Conservation (phyloP, 2,888 invertebrate genomes). For the Melipona beecheii region DNA sequence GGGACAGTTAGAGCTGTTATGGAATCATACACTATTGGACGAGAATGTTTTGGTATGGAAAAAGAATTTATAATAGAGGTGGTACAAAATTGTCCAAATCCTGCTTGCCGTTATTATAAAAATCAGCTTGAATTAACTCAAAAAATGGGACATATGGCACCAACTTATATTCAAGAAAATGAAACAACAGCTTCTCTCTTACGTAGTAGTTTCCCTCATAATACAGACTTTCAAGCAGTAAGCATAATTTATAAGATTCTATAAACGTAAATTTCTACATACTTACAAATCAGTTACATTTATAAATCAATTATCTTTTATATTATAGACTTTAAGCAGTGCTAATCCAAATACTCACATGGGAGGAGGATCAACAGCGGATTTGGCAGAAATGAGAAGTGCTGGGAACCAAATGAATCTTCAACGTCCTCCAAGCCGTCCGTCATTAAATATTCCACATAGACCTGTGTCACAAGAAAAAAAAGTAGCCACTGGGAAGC, state of each 20-base stretch:
- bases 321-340: slow-evolving; percentile 73
- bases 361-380: slow-evolving; percentile 76
- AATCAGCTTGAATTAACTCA: slow-evolving; percentile 89
- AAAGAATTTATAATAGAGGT: slow-evolving; percentile 95
- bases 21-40: slow-evolving; percentile 93
- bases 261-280: neutral
- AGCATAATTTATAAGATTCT: slow-evolving; percentile 28
- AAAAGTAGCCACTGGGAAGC: slow-evolving; percentile 81
- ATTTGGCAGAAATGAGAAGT: slow-evolving; percentile 77
- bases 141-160: slow-evolving; percentile 81
- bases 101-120: slow-evolving; percentile 94
- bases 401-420: slow-evolving; percentile 80
- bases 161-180: slow-evolving; percentile 80
- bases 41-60: slow-evolving; percentile 94
- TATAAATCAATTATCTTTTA: neutral
- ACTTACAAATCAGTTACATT: neutral
- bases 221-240: slow-evolving; percentile 79
- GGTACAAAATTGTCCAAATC: slow-evolving; percentile 94
- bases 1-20: slow-evolving; percentile 93
- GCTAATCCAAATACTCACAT: slow-evolving; percentile 78
- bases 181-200: slow-evolving; percentile 80
- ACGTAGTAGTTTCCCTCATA: slow-evolving; percentile 79
- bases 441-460: slow-evolving; percentile 82
- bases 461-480: slow-evolving; percentile 81
- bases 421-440: slow-evolving; percentile 82